Percentiles rank a stretch among this genome's conserved stretches.
phyloP scores from a whole-genome alignment of 2,113 vertebrate genomes.

The Oreotrochilus melanogaster region DNA sequence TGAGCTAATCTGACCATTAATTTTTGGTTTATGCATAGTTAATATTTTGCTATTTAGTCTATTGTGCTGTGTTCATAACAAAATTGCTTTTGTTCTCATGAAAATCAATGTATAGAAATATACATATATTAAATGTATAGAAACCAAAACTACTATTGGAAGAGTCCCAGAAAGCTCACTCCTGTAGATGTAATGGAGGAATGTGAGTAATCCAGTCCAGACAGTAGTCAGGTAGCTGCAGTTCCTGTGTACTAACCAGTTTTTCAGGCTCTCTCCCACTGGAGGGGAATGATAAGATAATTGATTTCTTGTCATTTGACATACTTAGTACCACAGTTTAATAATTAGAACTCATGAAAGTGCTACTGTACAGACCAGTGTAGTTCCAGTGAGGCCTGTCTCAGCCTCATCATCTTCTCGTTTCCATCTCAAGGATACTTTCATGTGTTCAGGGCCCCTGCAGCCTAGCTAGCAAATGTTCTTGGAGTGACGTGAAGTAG shows the following conservation, averaged over 20 bases:
- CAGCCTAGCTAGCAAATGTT: not conserved
- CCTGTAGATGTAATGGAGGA: not conserved
- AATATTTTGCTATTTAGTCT: not conserved
- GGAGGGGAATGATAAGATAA: not conserved
- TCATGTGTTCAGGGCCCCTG: not conserved
- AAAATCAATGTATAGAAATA: no score
- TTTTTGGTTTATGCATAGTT: not conserved
- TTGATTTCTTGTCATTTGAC: not conserved
- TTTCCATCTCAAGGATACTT: not conserved
- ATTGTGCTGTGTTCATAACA: not conserved
- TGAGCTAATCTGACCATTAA: not conserved
- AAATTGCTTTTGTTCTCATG: not conserved
- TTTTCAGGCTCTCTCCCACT: not conserved
- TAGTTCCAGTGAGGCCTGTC: not conserved
- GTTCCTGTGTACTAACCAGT: not conserved
- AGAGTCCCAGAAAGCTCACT: not conserved
- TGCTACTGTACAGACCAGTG: accelerated
- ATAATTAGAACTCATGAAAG: not conserved
- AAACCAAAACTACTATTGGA: not conserved
- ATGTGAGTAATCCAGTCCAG: not conserved
- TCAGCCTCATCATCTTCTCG: not conserved
- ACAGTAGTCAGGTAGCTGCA: not conserved
- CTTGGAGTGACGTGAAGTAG: not conserved
- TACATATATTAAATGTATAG: not conserved
- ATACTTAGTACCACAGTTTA: not conserved